phyloP scores from a whole-genome alignment of 2,888 invertebrate genomes.

The Ennomos fuscantarius region DNA sequence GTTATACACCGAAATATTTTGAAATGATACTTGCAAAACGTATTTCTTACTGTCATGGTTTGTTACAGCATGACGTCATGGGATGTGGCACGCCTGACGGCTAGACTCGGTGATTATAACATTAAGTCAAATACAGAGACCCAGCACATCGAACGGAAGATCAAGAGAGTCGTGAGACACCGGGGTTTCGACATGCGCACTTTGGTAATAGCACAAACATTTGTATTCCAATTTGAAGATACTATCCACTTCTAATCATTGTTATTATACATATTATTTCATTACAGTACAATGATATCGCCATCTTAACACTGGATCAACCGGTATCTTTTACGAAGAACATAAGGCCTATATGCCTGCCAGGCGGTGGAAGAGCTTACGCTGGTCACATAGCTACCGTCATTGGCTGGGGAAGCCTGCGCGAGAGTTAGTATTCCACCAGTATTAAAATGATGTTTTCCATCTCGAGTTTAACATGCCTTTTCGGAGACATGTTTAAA shows the following conservation, averaged over 20 bases:
- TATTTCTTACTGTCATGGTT: not conserved
- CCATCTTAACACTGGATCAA: conserved; percentile 91
- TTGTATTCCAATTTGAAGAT: conserved; percentile 1
- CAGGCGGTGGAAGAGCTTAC: conserved; percentile 86
- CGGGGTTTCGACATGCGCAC: conserved; percentile 93
- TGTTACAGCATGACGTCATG: conserved; percentile 92
- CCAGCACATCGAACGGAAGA: conserved; percentile 90
- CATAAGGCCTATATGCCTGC: conserved; percentile 92
- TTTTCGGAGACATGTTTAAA: too few species aligned
- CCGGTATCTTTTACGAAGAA: conserved; percentile 89
- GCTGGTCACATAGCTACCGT: conserved; percentile 91
- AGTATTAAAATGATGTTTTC: too few species aligned
- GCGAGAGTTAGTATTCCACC: conserved; percentile 86
- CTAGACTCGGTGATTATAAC: conserved; percentile 93
- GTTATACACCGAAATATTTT: conserved; percentile 44
- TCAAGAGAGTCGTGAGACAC: conserved; percentile 93
- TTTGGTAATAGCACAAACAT: conserved; percentile 78
- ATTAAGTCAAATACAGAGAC: conserved; percentile 91
- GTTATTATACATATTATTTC: not conserved
- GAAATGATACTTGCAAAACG: not conserved
- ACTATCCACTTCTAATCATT: too few species aligned
- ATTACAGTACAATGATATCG: conserved; percentile 92
- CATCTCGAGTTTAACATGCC: too few species aligned
- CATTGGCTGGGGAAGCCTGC: conserved; percentile 94
- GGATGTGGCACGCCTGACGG: conserved; percentile 93